Conservation (phyloP, 2,797 vertebrate species). For the Anguilla marmorata region DNA sequence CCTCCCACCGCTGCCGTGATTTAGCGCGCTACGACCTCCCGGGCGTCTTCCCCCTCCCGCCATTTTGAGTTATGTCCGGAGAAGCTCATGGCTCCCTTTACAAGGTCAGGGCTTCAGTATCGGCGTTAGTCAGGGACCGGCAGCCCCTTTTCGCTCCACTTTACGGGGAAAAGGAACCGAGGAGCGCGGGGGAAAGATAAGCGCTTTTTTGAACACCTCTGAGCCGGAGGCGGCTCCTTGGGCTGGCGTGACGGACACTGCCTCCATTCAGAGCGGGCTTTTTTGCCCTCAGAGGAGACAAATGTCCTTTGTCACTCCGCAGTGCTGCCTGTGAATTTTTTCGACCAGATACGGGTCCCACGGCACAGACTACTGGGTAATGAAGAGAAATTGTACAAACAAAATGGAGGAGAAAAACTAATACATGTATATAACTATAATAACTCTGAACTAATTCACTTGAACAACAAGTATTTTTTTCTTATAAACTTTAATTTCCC, state of each 20-base stretch:
- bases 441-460: background rate
- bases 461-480: background rate
- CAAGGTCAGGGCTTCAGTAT: background rate
- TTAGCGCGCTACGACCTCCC: background rate
- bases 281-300: constrained; percentile 42
- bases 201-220: constrained; percentile 1
- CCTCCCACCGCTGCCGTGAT: background rate
- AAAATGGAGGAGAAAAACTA: constrained; percentile 10
- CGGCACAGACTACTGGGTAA: constrained; percentile 29
- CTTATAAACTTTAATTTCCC: background rate
- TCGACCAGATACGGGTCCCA: constrained; percentile 5
- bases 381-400: constrained; percentile 35
- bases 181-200: constrained; percentile 9
- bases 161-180: background rate
- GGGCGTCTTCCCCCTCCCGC: background rate
- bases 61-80: background rate
- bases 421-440: constrained; percentile 10
- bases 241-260: constrained; percentile 22
- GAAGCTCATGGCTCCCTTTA: background rate
- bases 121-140: background rate
- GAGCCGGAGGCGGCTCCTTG: background rate
- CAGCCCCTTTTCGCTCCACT: background rate
- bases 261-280: constrained; percentile 29
- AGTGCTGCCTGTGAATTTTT: constrained; percentile 33
- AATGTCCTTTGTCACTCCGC: constrained; percentile 42